phyloP scores from a whole-genome alignment of 2,888 invertebrate genomes.

The Atrina japonica region DNA sequence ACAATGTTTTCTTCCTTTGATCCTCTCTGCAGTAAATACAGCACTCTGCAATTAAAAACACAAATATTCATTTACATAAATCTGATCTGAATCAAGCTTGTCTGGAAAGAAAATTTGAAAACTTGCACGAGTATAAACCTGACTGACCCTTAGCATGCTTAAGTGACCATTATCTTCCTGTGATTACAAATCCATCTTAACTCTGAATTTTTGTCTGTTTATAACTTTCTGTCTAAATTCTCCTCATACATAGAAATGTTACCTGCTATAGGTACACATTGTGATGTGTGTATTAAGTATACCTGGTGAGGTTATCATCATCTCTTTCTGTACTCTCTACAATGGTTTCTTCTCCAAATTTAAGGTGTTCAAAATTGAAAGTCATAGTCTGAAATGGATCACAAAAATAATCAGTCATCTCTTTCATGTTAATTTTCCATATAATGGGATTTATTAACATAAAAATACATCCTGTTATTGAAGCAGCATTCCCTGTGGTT shows the following conservation, averaged over 20 bases:
- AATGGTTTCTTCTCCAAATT: conserved; percentile 53
- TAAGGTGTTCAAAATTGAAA: conserved; percentile 64
- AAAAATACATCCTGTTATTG: too few species aligned
- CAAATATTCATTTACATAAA: not conserved
- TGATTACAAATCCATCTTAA: too few species aligned
- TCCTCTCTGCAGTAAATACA: conserved; percentile 63
- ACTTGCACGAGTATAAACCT: not conserved
- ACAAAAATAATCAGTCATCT: not conserved
- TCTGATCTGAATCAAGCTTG: not conserved
- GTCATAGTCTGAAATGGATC: conserved; percentile 69
- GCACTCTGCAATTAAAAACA: conserved; percentile 56
- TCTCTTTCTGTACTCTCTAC: conserved; percentile 47
- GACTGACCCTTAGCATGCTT: too few species aligned
- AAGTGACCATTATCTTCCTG: too few species aligned
- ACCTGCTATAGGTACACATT: too few species aligned
- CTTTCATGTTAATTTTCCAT: too few species aligned
- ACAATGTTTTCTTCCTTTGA: conserved; percentile 49
- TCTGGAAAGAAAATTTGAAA: not conserved
- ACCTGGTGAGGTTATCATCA: conserved; percentile 71
- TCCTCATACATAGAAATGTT: too few species aligned
- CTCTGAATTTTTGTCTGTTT: too few species aligned
- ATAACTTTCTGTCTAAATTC: too few species aligned
- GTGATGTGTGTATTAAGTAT: conserved; percentile 1
- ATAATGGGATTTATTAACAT: too few species aligned
- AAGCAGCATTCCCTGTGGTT: too few species aligned